Evolutionary conservation across 35 echinoderm and acorn worm genomes (phyloP).

Genomic region (Ptychodera flava): DNA sequence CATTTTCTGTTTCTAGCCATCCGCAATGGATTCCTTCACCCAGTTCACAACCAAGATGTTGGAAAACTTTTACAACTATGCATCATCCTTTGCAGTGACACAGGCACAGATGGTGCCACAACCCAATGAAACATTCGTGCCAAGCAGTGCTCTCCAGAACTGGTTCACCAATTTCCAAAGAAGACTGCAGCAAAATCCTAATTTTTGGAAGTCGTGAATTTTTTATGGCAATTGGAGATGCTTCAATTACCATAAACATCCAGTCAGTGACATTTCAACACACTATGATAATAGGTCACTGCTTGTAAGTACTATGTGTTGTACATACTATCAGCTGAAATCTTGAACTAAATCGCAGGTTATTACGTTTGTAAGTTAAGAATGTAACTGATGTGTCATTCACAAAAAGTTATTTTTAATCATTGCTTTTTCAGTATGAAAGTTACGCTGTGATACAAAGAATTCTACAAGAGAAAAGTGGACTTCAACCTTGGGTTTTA

Average conservation of each 20-base stretch:
- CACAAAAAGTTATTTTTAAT: no score
- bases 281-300: no score
- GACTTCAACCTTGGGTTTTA: no score
- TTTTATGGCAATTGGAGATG: background rate
- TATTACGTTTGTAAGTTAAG: no score
- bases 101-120: conserved; percentile 86
- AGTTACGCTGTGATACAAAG: no score
- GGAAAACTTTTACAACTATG: conserved; percentile 92
- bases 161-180: conserved; percentile 79
- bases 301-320: no score
- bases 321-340: no score
- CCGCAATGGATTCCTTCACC: background rate
- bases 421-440: no score
- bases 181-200: conserved; percentile 73
- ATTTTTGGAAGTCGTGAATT: conserved; percentile 61
- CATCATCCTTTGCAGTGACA: conserved; percentile 72
- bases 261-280: no score
- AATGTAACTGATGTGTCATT: no score
- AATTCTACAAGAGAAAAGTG: no score
- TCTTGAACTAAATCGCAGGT: no score
- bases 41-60: conserved; percentile 78
- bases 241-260: background rate
- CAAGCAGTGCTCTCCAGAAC: conserved; percentile 46
- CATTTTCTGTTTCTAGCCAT: background rate
- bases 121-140: conserved; percentile 66